Base-by-base conservation (phyloP, 2,797 vertebrate species). In the Neomorphus geoffroyi region DNA sequence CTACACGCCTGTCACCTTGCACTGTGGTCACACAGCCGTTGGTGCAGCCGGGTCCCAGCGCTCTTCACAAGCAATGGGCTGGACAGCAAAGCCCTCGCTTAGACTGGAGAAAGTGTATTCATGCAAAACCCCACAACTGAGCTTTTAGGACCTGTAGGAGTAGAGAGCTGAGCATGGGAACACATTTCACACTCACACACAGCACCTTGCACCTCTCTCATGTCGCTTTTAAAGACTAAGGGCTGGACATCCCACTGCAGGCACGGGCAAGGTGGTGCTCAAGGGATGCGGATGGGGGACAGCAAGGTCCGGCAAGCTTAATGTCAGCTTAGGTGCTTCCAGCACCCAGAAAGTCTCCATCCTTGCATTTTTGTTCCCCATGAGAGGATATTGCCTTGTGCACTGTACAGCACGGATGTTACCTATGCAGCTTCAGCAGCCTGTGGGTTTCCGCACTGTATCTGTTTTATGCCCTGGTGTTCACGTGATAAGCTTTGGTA, bases 371-470 rank as follows among this genome's bases (percentile, higher is more conserved):
- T 39, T 70, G 23, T 4, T 11, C n/a, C 7, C 39, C 37, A 18
- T 7, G 4, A 4, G 32, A 50, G 28, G 32, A 19, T 18, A 11
- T 2, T 26, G 56, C 64, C 50, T 23, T 6, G 16, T 21, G 27
- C 26, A 4, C 50, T 5, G 33, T 6, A 4, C 54, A 54, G 50
- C 33, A 6, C 0, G 1, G 48, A 11, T 33, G 57, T 37, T 39
- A 74, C 57, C 64, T 62, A 41, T 9, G 0, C 45, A 3, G 12
- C 39, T 26, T 1, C 27, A 46, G 80, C 51, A 70, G n/a, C 35
- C 51, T 5, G 35, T 1, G 35, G 45, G 41, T 69, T 57, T 64
- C 72, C 46, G 12, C 37, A 62, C 71, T 37, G 1, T 22, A 12
- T 48, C 69, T 51, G 56, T 43, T 41, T 32, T 28, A 12, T 3